A percentile compares a stretch with the other conserved stretches of the same genome.
These are phyloP conservation scores for Protophormia terraenovae DNA, from an alignment of 2,888 invertebrate genomes.

Conservation along the genomic window DNA sequence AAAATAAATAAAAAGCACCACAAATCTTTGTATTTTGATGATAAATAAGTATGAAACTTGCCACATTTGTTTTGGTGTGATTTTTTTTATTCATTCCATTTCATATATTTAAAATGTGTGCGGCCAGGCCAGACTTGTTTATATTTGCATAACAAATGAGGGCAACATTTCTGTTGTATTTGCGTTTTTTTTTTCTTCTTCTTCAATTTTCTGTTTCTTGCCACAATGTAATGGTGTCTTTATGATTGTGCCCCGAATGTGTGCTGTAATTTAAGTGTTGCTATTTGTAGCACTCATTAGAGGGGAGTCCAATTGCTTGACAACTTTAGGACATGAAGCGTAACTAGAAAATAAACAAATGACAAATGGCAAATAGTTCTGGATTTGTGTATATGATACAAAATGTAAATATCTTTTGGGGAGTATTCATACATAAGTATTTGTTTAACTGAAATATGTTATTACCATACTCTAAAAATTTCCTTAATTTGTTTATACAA, in stretches of 20 bases:
- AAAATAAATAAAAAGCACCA: background rate
- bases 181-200: background rate
- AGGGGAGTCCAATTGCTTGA: background rate
- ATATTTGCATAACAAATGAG: conserved; percentile 60
- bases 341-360: background rate
- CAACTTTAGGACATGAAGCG: background rate
- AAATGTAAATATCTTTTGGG: no score
- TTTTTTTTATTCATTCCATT: background rate
- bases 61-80: background rate
- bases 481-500: no score
- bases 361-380: background rate
- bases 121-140: background rate
- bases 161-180: conserved; percentile 16
- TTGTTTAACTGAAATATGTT: no score
- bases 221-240: background rate
- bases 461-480: no score
- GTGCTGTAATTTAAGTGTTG: background rate
- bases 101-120: background rate
- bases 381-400: background rate
- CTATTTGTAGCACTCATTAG: conserved; percentile 14
- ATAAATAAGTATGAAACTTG: background rate
- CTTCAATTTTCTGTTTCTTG: no score
- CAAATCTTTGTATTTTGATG: background rate
- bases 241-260: background rate
- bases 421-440: no score